Base-by-base conservation (phyloP, 1,140 invertebrate genomes). In the Papilio polyxenes region DNA sequence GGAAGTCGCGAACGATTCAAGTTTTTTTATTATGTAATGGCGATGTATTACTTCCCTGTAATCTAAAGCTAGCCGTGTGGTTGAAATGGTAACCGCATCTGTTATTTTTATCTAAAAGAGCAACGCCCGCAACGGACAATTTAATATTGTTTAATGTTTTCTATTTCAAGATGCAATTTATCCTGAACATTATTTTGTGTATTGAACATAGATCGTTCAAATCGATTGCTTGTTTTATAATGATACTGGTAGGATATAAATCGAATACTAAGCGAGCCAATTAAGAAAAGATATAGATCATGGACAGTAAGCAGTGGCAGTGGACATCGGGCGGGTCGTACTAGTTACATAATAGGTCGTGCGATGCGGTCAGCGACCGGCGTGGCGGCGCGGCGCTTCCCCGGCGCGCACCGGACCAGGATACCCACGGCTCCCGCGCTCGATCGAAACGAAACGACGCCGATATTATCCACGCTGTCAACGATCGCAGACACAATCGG, bases 381-480 rank as follows among this genome's bases (percentile, higher is more conserved):
- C 40, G 40, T 2, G 40, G 40, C 40, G 40, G 40, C 40, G 40
- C 40, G 7, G 40, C 44, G 44, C 49, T 77, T 82, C 81, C 83
- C 81, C 82, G 49, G 65, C 65, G 62, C 62, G 20, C 62, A 65
- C 48, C 65, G 53, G 59, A 84, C 85, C 86, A 87, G 87, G 89
- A 89, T 87, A 83, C 56, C 76, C 83, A 23, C 53, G 56, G 82
- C 84, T 87, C 86, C 87, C 85, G 85, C 86, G 88, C 85, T 85
- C 86, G 84, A 86, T 83, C 81, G 75, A 76, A 77, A 79, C 82
- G 84, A 85, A 87, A 86, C 84, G 84, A 87, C 86, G 85, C 78
- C 75, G 82, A 90, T 85, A 92, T 87, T 88, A 87, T 88, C 82
- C 83, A 89, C 88, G 89, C 87, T 86, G 88, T 90, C 87, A 86